Percentiles rank a stretch among this genome's conserved stretches.
phyloP scores from a whole-genome alignment of 2,797 vertebrate species.

The Propithecus perrieri region DNA sequence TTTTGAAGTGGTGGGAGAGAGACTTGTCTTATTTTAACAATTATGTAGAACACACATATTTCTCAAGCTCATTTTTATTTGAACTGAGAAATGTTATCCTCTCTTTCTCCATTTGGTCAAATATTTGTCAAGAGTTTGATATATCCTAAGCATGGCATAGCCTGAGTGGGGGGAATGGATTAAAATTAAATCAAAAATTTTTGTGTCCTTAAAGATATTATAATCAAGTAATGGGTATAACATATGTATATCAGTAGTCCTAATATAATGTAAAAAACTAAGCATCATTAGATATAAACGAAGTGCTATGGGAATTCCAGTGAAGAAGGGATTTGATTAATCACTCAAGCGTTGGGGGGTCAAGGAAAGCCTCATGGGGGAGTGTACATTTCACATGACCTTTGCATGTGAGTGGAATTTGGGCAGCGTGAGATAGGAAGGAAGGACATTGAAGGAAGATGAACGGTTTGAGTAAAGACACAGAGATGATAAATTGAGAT shows the following conservation, averaged over 20 bases:
- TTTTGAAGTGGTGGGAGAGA: not conserved
- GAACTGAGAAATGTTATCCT: not conserved
- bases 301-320: not conserved
- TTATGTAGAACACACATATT: not conserved
- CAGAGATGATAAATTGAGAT: not conserved
- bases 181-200: not conserved
- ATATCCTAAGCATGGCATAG: not conserved
- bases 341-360: not conserved
- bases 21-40: not conserved
- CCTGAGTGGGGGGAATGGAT: not conserved
- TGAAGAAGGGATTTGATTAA: not conserved
- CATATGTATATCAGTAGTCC: not conserved
- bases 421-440: not conserved
- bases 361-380: not conserved
- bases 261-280: not conserved
- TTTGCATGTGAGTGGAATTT: not conserved
- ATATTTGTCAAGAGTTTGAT: not conserved
- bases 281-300: not conserved
- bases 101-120: not conserved
- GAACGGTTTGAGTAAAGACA: not conserved
- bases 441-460: not conserved
- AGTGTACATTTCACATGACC: not conserved
- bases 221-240: not conserved
- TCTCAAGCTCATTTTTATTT: not conserved
- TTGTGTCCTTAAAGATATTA: constrained; percentile 2